phyloP scores from a whole-genome alignment of 2,888 invertebrate species.

The Plagiodera versicolora region DNA sequence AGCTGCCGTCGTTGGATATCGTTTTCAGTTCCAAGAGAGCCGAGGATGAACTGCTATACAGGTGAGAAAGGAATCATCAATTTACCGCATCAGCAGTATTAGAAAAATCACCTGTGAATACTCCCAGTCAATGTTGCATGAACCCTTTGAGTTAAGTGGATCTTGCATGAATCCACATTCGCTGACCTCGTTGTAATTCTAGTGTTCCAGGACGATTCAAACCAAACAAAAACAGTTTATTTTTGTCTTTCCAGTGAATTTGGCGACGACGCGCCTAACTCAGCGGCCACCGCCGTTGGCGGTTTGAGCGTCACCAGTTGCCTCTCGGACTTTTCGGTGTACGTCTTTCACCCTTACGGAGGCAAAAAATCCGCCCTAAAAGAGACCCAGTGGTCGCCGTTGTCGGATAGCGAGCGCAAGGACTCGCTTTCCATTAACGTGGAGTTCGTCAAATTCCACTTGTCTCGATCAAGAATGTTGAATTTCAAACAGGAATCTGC shows the following conservation, averaged over 20 bases:
- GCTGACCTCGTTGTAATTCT: too few relatives aligned
- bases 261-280: conserved; percentile 54
- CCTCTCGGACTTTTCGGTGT: conserved; percentile 94
- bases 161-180: too few relatives aligned
- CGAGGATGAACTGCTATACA: conserved; percentile 65
- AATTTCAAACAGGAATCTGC: conserved; percentile 69
- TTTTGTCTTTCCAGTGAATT: conserved; percentile 61
- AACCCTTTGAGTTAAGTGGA: too few relatives aligned
- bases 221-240: too few relatives aligned
- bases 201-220: too few relatives aligned
- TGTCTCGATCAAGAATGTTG: conserved; percentile 86
- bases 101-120: too few relatives aligned
- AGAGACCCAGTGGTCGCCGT: conserved; percentile 84
- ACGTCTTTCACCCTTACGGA: conserved; percentile 98
- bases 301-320: conserved; percentile 94
- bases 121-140: too few relatives aligned
- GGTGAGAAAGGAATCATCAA: conserved; percentile 28
- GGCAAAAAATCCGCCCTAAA: conserved; percentile 81
- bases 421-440: conserved; percentile 96
- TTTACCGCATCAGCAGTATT: too few relatives aligned
- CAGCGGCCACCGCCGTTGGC: conserved; percentile 71
- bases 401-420: conserved; percentile 87
- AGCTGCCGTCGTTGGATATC: conserved; percentile 94
- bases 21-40: conserved; percentile 94
- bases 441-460: conserved; percentile 94